Evolutionary conservation across 2,113 vertebrate species (phyloP), one percentile per base, ranked within the genome.

Genomic region (Collichthys lucidus): DNA sequence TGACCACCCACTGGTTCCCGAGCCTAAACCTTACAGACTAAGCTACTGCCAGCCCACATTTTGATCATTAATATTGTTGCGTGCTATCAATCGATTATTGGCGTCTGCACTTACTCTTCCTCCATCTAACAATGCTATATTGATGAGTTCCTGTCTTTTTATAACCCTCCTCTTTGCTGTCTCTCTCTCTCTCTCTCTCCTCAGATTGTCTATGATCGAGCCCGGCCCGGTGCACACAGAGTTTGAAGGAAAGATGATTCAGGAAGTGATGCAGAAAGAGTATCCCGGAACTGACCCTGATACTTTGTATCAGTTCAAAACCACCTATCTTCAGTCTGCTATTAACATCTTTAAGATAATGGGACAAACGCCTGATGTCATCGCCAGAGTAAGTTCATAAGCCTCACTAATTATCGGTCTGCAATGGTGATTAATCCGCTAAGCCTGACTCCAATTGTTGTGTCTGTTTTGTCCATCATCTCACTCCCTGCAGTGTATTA

Each of bases 141-240:
- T 52, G n/a, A 17, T 66, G 22, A 47, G 16, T 19, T 49, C 17
- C 22, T 29, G 20, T 40, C 26, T 26, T 71, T 35, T 26, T 11
- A n/a, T 14, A 4, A 35, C 17, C 11, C 11, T 24, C n/a, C 0
- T 9, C 22, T 42, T 24, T 17, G 26, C 26, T 26, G 26, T 29
- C 29, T n/a, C n/a, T 29, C 26, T 62, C 9, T 50, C 9, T 6
- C 0, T 82, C 42, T 70, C 26, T 73, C 26, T 70, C 15, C 42
- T 26, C 69, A 95, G 95, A 29, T 17, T 96, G 68, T 96, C 95
- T 4, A 62, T 95, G 86, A 95, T 96, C 17, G 95, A 97, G 89
- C 95, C 95, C 0, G 96, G 95, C 22, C 96, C 95, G 0, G 94
- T 96, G 64, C 93, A 85, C 56, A 95, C 96, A 1, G 94, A 96